A percentile compares a stretch with the other conserved stretches of the same genome.
Evolutionary conservation across 2,888 invertebrate species (phyloP).

Genomic region (Mythimna pallens): DNA sequence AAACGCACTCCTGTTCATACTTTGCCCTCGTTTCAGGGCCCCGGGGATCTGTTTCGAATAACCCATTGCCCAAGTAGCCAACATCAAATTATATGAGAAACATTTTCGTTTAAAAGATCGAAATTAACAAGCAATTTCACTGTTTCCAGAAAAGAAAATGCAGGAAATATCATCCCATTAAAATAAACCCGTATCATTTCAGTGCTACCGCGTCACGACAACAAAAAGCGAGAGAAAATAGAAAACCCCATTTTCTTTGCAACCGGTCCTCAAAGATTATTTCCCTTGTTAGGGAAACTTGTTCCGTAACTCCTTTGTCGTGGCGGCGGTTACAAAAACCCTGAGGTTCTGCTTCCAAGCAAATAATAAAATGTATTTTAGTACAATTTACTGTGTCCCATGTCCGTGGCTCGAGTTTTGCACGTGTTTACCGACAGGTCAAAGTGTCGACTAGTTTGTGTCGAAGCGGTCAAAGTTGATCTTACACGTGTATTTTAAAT

Average conservation of each 20-base stretch:
- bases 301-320: slow-evolving; percentile 20
- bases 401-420: not conserved
- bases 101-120: not conserved
- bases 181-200: slow-evolving; percentile 7
- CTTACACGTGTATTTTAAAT: slow-evolving; percentile 16
- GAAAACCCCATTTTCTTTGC: slow-evolving; percentile 28
- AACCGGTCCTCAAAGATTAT: slow-evolving; percentile 22
- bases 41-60: no score
- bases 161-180: not conserved
- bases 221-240: slow-evolving; percentile 20
- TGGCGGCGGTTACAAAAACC: slow-evolving; percentile 23
- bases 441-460: slow-evolving; percentile 17
- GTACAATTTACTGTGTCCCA: slow-evolving; percentile 2
- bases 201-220: not conserved
- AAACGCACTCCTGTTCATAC: no score
- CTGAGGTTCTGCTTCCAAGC: slow-evolving; percentile 8
- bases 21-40: no score
- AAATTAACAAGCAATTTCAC: not conserved
- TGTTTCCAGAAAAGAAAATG: not conserved
- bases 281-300: slow-evolving; percentile 38
- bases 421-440: slow-evolving; percentile 26
- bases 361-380: slow-evolving; percentile 38
- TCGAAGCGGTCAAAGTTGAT: slow-evolving; percentile 12
- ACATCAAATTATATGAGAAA: not conserved
- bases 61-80: no score